These are phyloP conservation scores for Hoplias malabaricus DNA, from an alignment of 2,113 vertebrate genomes.

Conservation along the genomic window DNA sequence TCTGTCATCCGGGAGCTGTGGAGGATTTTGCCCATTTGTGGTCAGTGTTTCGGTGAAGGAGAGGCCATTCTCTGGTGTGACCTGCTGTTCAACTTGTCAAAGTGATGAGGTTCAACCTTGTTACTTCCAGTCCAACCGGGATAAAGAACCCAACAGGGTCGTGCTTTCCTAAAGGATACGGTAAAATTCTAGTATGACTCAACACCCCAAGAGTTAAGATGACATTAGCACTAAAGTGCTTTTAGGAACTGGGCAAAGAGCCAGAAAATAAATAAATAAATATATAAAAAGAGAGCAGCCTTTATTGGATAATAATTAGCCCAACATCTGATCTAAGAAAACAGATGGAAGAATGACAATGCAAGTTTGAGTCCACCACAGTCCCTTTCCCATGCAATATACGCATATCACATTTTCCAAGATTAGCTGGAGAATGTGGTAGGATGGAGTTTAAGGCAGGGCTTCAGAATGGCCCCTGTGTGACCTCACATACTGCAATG, in stretches of 20 bases:
- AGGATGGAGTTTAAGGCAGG: too few species aligned
- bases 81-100: slow-evolving; percentile 30
- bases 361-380: neutral
- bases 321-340: neutral
- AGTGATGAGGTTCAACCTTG: slow-evolving; percentile 1
- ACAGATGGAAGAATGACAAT: neutral
- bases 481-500: slow-evolving; percentile 30
- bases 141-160: neutral
- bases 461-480: slow-evolving; percentile 7
- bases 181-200: neutral
- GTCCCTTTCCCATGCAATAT: neutral
- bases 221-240: neutral
- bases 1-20: neutral
- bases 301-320: neutral
- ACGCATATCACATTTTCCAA: neutral
- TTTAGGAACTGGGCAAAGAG: neutral
- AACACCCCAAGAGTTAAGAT: neutral
- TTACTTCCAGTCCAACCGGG: neutral
- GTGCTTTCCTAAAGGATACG: neutral
- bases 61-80: slow-evolving; percentile 17
- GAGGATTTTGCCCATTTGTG: slow-evolving; percentile 35
- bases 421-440: neutral
- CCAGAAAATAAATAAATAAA: neutral
- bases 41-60: neutral
- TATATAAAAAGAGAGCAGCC: neutral